These are phyloP conservation scores for Thecophora atra DNA, from an alignment of 2,888 invertebrate species.

Conservation along the genomic window DNA sequence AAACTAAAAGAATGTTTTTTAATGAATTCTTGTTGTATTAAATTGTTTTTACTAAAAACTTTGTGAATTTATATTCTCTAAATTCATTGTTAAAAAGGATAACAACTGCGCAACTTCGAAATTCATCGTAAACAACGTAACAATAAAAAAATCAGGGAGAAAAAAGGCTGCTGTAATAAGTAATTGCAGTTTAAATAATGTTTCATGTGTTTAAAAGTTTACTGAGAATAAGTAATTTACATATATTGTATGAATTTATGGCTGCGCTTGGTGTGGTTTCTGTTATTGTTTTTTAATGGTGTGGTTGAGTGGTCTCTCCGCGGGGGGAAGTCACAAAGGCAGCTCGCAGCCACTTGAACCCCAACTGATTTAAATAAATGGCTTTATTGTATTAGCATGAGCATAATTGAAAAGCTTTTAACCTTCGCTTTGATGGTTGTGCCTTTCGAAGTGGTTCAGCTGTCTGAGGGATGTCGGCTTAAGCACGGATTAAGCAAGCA, in stretches of 20 bases:
- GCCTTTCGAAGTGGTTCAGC: slow-evolving; percentile 16
- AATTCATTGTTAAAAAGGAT: too few species aligned
- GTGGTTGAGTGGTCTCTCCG: slow-evolving; percentile 1
- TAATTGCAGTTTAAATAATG: slow-evolving; percentile 5
- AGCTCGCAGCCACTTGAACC: background rate
- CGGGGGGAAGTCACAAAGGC: background rate
- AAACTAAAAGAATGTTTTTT: too few species aligned
- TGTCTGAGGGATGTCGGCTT: too few species aligned
- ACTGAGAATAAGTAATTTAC: background rate
- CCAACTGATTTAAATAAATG: background rate
- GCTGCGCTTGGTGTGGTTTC: too few species aligned
- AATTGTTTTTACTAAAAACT: too few species aligned
- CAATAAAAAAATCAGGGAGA: too few species aligned
- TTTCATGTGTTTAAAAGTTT: background rate
- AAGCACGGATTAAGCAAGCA: too few species aligned
- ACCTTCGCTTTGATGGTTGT: slow-evolving; percentile 25
- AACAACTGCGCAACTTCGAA: too few species aligned
- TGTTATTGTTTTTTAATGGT: background rate
- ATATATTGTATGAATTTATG: background rate
- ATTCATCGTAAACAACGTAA: too few species aligned
- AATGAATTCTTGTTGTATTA: too few species aligned
- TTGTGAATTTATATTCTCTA: too few species aligned
- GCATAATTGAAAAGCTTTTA: slow-evolving; percentile 29
- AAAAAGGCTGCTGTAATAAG: too few species aligned
- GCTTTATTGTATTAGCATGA: slow-evolving; percentile 10